phyloP scores from a whole-genome alignment of 2,113 vertebrate genomes.

The Heterotis niloticus region DNA sequence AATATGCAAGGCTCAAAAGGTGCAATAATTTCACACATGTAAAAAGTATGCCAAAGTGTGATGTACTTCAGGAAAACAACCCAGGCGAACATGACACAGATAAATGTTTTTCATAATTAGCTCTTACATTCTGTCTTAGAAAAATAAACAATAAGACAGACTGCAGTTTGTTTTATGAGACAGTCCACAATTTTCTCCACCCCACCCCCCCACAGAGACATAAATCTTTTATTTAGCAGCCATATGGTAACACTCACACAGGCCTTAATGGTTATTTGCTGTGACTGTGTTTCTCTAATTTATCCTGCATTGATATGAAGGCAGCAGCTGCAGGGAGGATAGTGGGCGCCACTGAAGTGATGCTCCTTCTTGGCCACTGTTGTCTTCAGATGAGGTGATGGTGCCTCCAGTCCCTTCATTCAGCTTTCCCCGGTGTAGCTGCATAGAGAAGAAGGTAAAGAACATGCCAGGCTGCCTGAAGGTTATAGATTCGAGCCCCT shows the following conservation, averaged over 20 bases:
- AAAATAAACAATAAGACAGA: not conserved
- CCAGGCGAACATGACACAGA: not conserved
- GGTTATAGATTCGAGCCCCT: too few relatives aligned
- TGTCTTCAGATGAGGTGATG: too few relatives aligned
- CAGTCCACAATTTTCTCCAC: constrained; percentile 28
- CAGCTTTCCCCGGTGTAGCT: too few relatives aligned
- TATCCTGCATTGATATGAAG: too few relatives aligned
- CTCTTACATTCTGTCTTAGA: not conserved
- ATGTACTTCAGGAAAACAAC: not conserved
- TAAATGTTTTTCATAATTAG: not conserved
- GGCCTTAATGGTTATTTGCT: constrained; percentile 68
- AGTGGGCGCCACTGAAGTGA: too few relatives aligned
- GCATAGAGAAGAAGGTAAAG: too few relatives aligned
- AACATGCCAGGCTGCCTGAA: too few relatives aligned
- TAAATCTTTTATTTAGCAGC: constrained; percentile 59
- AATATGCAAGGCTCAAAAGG: too few relatives aligned
- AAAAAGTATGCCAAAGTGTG: not conserved
- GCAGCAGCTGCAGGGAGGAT: too few relatives aligned
- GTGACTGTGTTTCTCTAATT: constrained; percentile 46
- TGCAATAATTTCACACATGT: not conserved
- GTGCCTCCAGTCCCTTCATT: too few relatives aligned
- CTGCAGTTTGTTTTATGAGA: not conserved
- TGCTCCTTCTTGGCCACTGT: too few relatives aligned
- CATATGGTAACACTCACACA: constrained; percentile 66
- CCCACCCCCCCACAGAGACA: constrained; percentile 54